Conservation (phyloP, 2,888 invertebrate genomes). For the Merodon equestris region DNA sequence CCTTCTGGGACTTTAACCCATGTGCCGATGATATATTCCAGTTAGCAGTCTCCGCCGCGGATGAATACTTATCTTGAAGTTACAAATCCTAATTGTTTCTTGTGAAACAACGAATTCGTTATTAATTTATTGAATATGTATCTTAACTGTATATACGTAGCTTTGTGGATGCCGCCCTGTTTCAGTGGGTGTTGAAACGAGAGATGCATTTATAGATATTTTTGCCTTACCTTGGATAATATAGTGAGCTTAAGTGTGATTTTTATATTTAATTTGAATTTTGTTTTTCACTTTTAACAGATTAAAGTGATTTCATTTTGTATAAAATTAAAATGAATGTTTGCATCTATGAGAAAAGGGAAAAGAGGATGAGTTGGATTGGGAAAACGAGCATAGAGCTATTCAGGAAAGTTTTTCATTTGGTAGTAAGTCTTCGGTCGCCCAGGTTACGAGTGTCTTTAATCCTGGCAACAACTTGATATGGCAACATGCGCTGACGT, state of each 20-base stretch:
- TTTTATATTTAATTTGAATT: constrained; percentile 1
- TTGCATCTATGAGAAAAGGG: not conserved
- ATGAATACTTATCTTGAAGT: constrained; percentile 7
- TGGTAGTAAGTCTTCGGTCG: too few relatives aligned
- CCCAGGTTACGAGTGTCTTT: too few relatives aligned
- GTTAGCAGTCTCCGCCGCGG: constrained; percentile 23
- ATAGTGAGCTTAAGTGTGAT: constrained; percentile 40
- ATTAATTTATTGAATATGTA: constrained; percentile 35
- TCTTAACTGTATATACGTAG: constrained; percentile 17
- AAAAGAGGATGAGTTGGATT: too few relatives aligned
- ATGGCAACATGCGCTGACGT: too few relatives aligned
- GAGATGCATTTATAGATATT: constrained; percentile 52
- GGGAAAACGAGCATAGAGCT: too few relatives aligned
- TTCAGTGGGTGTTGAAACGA: constrained; percentile 14
- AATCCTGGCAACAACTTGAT: too few relatives aligned
- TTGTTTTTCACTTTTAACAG: constrained; percentile 18
- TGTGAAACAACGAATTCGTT: constrained; percentile 29
- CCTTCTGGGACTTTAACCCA: constrained; percentile 86
- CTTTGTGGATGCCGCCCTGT: not conserved
- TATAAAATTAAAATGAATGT: not conserved
- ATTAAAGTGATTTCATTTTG: constrained; percentile 33
- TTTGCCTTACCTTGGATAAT: not conserved
- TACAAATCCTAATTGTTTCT: constrained; percentile 23
- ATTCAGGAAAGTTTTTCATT: too few relatives aligned
- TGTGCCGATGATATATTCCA: constrained; percentile 82